phyloP scores from a whole-genome alignment of 2,113 vertebrate genomes.

The Oophaga pumilio region DNA sequence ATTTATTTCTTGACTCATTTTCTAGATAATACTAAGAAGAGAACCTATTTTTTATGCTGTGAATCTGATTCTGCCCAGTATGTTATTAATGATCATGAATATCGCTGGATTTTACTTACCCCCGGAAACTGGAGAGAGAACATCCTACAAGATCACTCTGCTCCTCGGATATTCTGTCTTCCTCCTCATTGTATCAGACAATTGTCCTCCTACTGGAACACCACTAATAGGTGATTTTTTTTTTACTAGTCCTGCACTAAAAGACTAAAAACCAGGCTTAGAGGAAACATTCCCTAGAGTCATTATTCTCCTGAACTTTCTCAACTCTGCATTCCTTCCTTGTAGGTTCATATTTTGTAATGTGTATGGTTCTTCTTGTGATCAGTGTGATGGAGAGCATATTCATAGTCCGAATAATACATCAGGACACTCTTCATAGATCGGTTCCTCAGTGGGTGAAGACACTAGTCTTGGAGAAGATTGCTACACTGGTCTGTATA shows the following conservation, averaged over 20 bases:
- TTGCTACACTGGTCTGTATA: conserved; percentile 78
- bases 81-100: conserved; percentile 95
- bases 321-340: conserved; percentile 30
- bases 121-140: conserved; percentile 91
- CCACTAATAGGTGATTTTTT: conserved; percentile 82
- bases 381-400: conserved; percentile 93
- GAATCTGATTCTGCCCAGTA: conserved; percentile 89
- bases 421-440: conserved; percentile 89
- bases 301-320: neutral
- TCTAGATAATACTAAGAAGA: conserved; percentile 89
- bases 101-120: conserved; percentile 93
- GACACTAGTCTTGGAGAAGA: conserved; percentile 80
- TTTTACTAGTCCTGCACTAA: neutral
- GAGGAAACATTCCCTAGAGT: neutral
- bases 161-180: conserved; percentile 96
- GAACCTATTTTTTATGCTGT: conserved; percentile 91
- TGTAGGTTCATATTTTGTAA: conserved; percentile 91
- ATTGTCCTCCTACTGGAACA: conserved; percentile 89
- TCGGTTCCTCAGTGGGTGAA: conserved; percentile 86
- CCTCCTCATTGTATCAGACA: conserved; percentile 95
- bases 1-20: neutral
- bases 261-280: no score
- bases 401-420: conserved; percentile 88
- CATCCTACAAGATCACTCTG: conserved; percentile 96
- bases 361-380: conserved; percentile 96